Conservation (phyloP, 1,140 invertebrate genomes). For the Halyomorpha halys region DNA sequence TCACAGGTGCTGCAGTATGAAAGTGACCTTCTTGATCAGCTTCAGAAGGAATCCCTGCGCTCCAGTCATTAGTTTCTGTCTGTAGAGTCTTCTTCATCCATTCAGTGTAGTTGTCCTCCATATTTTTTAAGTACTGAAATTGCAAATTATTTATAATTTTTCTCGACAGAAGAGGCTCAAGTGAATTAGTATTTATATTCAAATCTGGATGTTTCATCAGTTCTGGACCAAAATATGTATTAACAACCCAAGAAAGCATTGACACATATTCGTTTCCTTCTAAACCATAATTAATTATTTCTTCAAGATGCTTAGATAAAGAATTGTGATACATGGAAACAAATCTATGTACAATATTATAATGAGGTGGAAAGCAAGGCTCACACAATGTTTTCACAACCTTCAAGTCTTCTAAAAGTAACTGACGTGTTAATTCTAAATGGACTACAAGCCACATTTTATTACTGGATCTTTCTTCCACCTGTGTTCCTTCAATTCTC, state of each 20-base stretch:
- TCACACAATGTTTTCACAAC: constrained; percentile 87
- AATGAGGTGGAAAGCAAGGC: constrained; percentile 92
- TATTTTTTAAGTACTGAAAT: constrained; percentile 73
- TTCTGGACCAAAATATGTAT: constrained; percentile 72
- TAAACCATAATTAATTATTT: constrained; percentile 73
- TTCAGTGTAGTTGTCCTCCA: constrained; percentile 84
- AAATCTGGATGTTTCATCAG: constrained; percentile 81
- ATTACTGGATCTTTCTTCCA: constrained; percentile 81
- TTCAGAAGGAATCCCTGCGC: constrained; percentile 61
- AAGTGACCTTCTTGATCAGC: constrained; percentile 70
- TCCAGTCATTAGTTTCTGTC: constrained; percentile 82
- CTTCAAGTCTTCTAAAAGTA: constrained; percentile 82
- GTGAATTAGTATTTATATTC: constrained; percentile 57
- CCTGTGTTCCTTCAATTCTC: constrained; percentile 77
- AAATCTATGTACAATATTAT: constrained; percentile 84
- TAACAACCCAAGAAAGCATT: constrained; percentile 81
- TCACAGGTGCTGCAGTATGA: constrained; percentile 86
- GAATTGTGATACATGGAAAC: constrained; percentile 88
- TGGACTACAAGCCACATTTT: constrained; percentile 90
- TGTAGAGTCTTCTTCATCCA: constrained; percentile 93
- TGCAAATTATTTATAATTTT: constrained; percentile 67
- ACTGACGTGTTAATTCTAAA: constrained; percentile 52
- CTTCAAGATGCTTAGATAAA: constrained; percentile 74
- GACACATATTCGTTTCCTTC: constrained; percentile 97
- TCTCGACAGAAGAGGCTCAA: constrained; percentile 63